phyloP scores from a whole-genome alignment of 2,113 vertebrate genomes.

The Erythrolamprus reginae region DNA sequence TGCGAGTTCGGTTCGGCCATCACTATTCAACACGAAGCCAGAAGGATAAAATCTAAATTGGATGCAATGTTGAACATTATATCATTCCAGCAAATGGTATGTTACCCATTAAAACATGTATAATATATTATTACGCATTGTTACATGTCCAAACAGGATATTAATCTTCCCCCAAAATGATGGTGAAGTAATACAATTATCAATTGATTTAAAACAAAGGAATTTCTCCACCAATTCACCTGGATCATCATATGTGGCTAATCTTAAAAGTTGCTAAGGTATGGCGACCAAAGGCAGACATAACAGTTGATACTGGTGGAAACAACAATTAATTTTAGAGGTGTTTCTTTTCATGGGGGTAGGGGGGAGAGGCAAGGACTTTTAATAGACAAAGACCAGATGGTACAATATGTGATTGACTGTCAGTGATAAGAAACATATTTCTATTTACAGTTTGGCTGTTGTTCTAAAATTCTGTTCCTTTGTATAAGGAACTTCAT shows the following conservation, averaged over 20 bases:
- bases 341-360: background rate
- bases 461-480: background rate
- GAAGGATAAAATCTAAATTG: conserved; percentile 66
- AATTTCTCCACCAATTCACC: background rate
- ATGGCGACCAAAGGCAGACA: background rate
- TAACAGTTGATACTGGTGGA: background rate
- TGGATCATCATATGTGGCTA: background rate
- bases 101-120: conserved; percentile 50
- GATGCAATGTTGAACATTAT: conserved; percentile 49
- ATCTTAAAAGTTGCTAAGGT: background rate
- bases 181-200: conserved; percentile 55
- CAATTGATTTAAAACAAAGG: conserved; percentile 4
- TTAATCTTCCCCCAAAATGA: conserved; percentile 7
- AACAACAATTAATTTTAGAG: background rate
- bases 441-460: background rate
- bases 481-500: background rate
- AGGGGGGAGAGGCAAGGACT: background rate
- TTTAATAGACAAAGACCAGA: background rate
- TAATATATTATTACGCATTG: conserved; percentile 56
- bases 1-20: too few relatives aligned
- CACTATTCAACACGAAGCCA: conserved; percentile 42
- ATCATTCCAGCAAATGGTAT: conserved; percentile 58
- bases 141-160: conserved; percentile 41
- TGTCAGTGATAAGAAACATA: background rate
- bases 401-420: background rate